phyloP scores from a whole-genome alignment of 2,888 invertebrate species.

The Drosophila leonis region DNA sequence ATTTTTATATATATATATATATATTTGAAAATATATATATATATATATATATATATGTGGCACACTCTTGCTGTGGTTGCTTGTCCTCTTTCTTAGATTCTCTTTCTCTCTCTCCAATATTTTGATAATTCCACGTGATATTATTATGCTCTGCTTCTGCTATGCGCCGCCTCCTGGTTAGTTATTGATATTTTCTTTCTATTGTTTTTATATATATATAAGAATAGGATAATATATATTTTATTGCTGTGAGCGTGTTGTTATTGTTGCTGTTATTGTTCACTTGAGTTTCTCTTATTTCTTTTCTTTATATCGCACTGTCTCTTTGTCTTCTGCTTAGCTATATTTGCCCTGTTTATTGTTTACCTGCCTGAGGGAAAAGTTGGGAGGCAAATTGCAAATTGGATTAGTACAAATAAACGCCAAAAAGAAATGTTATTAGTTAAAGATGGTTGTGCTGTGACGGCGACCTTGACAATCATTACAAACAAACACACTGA shows the following conservation, averaged over 20 bases:
- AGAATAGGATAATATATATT: not conserved
- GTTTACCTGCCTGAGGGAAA: constrained; percentile 82
- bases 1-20: not conserved
- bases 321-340: constrained; percentile 29
- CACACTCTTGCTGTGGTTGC: not conserved
- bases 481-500: constrained; percentile 14
- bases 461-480: constrained; percentile 51
- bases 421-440: constrained; percentile 50
- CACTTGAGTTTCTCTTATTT: constrained; percentile 14
- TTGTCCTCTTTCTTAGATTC: not conserved
- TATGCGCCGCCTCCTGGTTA: not conserved
- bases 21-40: not conserved
- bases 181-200: not conserved
- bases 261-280: constrained; percentile 19
- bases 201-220: not conserved
- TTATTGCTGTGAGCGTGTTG: not conserved
- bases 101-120: constrained; percentile 1
- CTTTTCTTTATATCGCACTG: constrained; percentile 12
- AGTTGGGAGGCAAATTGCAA: constrained; percentile 74
- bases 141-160: not conserved
- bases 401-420: constrained; percentile 78
- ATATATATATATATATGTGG: not conserved
- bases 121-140: not conserved
- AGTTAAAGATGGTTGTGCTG: constrained; percentile 39
- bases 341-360: constrained; percentile 39